A percentile compares a stretch with the other conserved stretches of the same genome.
Conservation (phyloP, 2,797 vertebrate species). For the Mormyrus hasselquistii region DNA sequence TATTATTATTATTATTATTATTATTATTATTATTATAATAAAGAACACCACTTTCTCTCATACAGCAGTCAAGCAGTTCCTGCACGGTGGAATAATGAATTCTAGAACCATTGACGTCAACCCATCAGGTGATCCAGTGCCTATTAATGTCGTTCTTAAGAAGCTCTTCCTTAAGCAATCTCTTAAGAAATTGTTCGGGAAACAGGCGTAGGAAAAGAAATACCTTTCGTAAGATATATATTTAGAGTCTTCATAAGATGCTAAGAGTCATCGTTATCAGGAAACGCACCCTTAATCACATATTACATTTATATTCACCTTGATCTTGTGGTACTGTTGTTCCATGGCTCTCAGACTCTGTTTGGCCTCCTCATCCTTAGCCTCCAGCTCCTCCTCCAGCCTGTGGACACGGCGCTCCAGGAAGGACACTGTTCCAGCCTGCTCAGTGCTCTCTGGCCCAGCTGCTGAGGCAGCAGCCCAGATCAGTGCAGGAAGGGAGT, state of each 20-base stretch:
- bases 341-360: slow-evolving; percentile 80
- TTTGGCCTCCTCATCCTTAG: slow-evolving; percentile 81
- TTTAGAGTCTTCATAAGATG: neutral
- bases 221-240: neutral
- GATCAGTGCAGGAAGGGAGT: slow-evolving; percentile 84
- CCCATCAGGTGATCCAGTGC: too few species aligned
- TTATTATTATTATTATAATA: too few species aligned
- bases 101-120: too few species aligned
- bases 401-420: slow-evolving; percentile 78
- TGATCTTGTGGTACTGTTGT: slow-evolving; percentile 83
- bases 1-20: too few species aligned
- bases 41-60: too few species aligned
- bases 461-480: slow-evolving; percentile 70
- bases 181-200: neutral
- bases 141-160: too few species aligned
- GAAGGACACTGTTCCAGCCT: slow-evolving; percentile 56
- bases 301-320: slow-evolving; percentile 55
- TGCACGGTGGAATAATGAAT: too few species aligned
- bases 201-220: neutral
- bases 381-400: slow-evolving; percentile 83
- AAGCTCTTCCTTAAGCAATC: neutral
- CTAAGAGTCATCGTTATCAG: neutral
- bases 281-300: neutral
- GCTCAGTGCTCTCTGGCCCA: neutral
- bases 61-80: too few species aligned